These are phyloP conservation scores for Centrocercus urophasianus DNA, from an alignment of 2,113 vertebrate species.

Conservation along the genomic window DNA sequence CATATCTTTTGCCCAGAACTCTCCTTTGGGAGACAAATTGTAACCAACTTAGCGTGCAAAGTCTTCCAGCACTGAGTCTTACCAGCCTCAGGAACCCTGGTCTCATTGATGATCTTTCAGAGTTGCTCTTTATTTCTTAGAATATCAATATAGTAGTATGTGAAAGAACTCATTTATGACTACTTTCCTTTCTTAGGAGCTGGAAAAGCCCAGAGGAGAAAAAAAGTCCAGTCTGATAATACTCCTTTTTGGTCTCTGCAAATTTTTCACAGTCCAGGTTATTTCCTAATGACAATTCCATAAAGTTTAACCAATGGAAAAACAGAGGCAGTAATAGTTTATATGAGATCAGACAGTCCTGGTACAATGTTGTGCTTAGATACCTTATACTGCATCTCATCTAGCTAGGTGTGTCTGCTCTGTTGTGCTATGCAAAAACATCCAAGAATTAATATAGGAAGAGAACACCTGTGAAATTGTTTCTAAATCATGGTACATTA, in stretches of 20 bases:
- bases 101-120: background rate
- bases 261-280: background rate
- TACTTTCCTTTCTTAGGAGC: background rate
- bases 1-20: background rate
- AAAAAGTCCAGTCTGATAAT: background rate
- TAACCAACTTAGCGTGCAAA: background rate
- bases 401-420: background rate
- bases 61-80: background rate
- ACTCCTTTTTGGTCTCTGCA: background rate
- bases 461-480: background rate
- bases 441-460: background rate
- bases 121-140: background rate
- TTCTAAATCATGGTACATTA: background rate
- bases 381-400: background rate
- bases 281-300: background rate
- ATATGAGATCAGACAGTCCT: background rate
- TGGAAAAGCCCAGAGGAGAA: background rate
- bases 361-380: background rate
- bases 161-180: background rate
- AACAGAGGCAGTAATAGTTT: background rate
- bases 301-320: background rate
- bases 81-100: background rate
- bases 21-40: background rate
- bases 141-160: background rate
- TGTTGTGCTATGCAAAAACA: accelerated